Conservation (phyloP, 2,797 vertebrate species). For the Notoglanidium macrostoma region DNA sequence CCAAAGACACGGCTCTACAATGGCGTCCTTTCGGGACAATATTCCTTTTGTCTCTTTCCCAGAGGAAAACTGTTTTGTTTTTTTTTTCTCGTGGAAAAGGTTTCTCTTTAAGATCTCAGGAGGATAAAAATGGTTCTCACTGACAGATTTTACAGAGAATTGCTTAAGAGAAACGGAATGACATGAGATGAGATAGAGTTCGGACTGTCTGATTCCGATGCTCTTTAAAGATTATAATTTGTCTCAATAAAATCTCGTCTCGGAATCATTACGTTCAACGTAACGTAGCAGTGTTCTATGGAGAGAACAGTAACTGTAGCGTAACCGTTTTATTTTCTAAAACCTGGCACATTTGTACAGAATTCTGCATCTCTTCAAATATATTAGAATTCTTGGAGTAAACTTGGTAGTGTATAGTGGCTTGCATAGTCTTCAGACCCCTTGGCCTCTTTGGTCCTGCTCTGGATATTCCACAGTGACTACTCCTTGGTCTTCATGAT, state of each 20-base stretch:
- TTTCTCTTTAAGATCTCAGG: not conserved
- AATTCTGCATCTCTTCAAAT: not conserved
- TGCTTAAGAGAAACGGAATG: not conserved
- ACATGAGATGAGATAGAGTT: not conserved
- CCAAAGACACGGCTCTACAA: conserved; percentile 67
- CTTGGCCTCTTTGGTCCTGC: not conserved
- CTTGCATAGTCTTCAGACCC: not conserved
- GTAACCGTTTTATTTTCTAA: not conserved
- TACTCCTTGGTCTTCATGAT: not conserved
- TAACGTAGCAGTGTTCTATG: not conserved
- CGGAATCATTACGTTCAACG: not conserved
- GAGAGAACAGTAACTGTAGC: not conserved
- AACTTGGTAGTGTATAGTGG: not conserved
- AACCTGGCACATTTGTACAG: not conserved
- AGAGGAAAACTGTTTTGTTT: not conserved
- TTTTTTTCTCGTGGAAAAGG: not conserved
- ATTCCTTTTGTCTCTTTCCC: conserved; percentile 68
- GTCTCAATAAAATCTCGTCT: not conserved
- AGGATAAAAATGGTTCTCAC: not conserved
- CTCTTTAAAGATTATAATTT: not conserved
- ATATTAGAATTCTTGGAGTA: not conserved
- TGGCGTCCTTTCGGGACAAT: conserved; percentile 72
- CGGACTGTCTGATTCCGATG: not conserved
- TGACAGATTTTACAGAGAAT: not conserved
- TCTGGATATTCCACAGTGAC: not conserved